A percentile compares a stretch with the other conserved stretches of the same genome.
Evolutionary conservation across 2,888 invertebrate species (phyloP).

Genomic region (Dermolepida albohirtum): DNA sequence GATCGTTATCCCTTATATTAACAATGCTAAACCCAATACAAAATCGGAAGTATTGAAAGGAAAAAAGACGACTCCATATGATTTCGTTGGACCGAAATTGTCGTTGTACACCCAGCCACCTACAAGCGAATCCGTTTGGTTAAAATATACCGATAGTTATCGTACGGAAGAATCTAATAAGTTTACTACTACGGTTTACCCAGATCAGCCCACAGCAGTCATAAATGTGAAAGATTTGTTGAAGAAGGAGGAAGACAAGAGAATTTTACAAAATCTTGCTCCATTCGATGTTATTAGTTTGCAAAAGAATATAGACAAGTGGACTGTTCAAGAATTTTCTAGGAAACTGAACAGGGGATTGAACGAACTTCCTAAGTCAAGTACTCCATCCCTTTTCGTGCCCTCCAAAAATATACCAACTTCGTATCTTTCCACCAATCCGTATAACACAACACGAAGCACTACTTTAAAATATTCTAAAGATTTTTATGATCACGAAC

Average conservation of each 20-base stretch:
- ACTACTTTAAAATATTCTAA: conserved; percentile 42
- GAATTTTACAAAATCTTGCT: conserved; percentile 33
- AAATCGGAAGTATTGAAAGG: conserved; percentile 56
- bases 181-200: conserved; percentile 60
- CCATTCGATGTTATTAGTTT: conserved; percentile 79
- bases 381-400: conserved; percentile 63
- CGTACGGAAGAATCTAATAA: conserved; percentile 67
- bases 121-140: conserved; percentile 58
- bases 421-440: conserved; percentile 77
- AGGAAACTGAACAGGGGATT: conserved; percentile 63
- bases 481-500: conserved; percentile 53
- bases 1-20: conserved; percentile 85
- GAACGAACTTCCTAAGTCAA: conserved; percentile 4
- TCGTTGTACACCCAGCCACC: conserved; percentile 59
- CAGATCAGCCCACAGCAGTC: conserved; percentile 54
- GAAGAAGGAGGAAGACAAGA: conserved; percentile 52
- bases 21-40: conserved; percentile 51
- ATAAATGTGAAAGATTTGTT: conserved; percentile 69
- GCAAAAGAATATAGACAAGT: conserved; percentile 86
- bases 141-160: conserved; percentile 66
- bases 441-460: conserved; percentile 52
- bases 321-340: conserved; percentile 83
- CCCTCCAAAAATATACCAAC: conserved; percentile 82
- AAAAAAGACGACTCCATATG: conserved; percentile 66
- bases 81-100: conserved; percentile 44